Percentiles rank a stretch among this genome's conserved stretches.
These are phyloP conservation scores for Trichoplusia ni DNA, from an alignment of 1,140 invertebrate genomes.

Conservation along the genomic window DNA sequence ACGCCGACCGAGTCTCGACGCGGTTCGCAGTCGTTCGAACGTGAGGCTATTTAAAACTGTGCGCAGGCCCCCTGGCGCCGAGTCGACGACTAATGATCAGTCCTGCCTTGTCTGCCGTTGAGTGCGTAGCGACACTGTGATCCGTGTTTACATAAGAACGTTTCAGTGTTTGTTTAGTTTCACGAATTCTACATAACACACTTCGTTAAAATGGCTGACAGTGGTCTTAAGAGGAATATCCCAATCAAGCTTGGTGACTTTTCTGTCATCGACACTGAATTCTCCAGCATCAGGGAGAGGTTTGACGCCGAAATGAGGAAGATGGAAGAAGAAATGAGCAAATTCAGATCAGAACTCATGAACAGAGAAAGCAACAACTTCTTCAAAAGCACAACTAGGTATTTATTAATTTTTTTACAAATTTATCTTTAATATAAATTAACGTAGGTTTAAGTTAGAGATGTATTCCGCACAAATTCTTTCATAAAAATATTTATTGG, in stretches of 20 bases:
- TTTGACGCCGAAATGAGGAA: conserved; percentile 98
- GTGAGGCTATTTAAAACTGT: conserved; percentile 82
- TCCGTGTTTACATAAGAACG: conserved; percentile 73
- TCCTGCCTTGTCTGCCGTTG: conserved; percentile 70
- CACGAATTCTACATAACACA: conserved; percentile 57
- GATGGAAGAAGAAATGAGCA: conserved; percentile 99
- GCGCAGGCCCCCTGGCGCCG: conserved; percentile 79
- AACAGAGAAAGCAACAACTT: conserved; percentile 95
- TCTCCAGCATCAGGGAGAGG: conserved; percentile 96
- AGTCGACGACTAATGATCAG: conserved; percentile 80
- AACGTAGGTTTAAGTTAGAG: background rate
- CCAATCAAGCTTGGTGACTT: conserved; percentile 97
- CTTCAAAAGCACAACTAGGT: conserved; percentile 94
- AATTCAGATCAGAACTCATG: conserved; percentile 96
- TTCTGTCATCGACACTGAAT: conserved; percentile 97
- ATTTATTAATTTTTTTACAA: conserved; percentile 61
- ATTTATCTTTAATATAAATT: background rate
- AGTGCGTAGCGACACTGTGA: conserved; percentile 68
- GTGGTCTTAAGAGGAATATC: conserved; percentile 92
- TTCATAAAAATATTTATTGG: background rate
- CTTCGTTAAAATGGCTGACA: conserved; percentile 86
- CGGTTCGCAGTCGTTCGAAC: conserved; percentile 55
- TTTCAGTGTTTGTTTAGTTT: conserved; percentile 78
- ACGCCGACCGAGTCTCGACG: conserved; percentile 66
- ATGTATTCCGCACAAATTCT: background rate